Base-by-base conservation (phyloP, 2,888 invertebrate genomes). In the Diloba caeruleocephala region DNA sequence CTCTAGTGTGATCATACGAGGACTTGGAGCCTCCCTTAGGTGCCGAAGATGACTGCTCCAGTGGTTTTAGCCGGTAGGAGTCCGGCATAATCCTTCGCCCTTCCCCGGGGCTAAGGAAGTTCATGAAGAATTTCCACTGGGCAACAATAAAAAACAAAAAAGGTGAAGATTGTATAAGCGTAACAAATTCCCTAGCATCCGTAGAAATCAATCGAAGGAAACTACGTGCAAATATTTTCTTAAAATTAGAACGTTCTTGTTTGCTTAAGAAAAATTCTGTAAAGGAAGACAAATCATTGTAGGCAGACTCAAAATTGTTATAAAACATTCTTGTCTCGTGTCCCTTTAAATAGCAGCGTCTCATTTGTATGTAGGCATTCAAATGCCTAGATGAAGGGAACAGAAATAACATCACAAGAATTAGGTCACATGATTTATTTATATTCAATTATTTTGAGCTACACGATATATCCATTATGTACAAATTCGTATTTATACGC, bases 381-480 rank as follows among this genome's bases (percentile, higher is more conserved):
- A n/a, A n/a, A n/a, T n/a, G 13, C 4, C 8, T n/a, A 15, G 0
- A 39, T 12, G 14, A 32, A 44, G 28, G 14, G 29, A 50, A 32
- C 10, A 7, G 25, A 49, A 37, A 59, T 36, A 46, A 53, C 13
- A 21, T 31, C 15, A 29, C 33, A 8, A 8, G 9, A 37, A 34
- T 53, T 81, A 71, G 74, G 82, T 88, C 86, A 85, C 85, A 85
- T 87, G 76, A 73, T 89, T 85, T 87, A 85, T 87, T 87, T 71
- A 78, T 84, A 71, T 74, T 74, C 63, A 79, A 84, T 81, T 80
- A 82, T 75, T 88, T 92, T 90, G 90, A 92, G 90, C 92, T 91
- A 92, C 87, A 86, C 76, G 80, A 76, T 81, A 81, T 84, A 81
- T 82, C 75, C 84, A 81, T 83, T 90, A 90, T 91, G 84, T 92